Base-by-base conservation (phyloP, 1,140 invertebrate species). In the Venturia canescens region DNA sequence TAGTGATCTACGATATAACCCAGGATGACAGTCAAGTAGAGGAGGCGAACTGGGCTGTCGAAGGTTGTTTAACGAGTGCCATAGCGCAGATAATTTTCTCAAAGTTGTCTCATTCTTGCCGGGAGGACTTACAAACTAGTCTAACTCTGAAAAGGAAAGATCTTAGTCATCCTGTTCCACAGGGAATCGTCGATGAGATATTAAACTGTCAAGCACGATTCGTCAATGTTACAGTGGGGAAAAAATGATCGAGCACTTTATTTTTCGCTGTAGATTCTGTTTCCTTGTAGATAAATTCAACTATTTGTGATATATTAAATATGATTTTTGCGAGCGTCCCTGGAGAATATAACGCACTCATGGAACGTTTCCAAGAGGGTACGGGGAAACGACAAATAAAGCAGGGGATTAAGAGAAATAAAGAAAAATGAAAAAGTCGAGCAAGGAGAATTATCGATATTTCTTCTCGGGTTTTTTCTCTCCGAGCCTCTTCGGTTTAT, bases 1-100 rank as follows among this genome's bases (percentile, higher is more conserved):
- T 87, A 38, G 83, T 92, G 34, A 88, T 92, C 81, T 91, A 89
- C 79, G 91, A 92, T 27, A 89, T 91, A 60, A 89, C 86, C 15
- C 66, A 84, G 26, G 84, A 90, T 44, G 29, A 82, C 9, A 50
- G 70, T 13, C 85, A 89, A 66, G 80, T 88, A 21, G 80, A 80
- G 1, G 84, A 88, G 26, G 87, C 89, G 31, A 76, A 78, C 18
- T 87, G 84, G 82, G 80, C 85, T 34, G 78, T 90, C 69, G 78
- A 90, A 84, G 88, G 89, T 90, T 72, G 31, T 80, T 23, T 18
- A 69, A 67, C 29, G 38, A 27, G 29, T n/a, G n/a, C n/a, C n/a
- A 76, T 53, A 74, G 26, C 50, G 26, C 29, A 27, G 1, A 26
- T 11, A 23, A 11, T 44, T 6, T 44, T 11, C 38, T 11, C 1